Base-by-base conservation (phyloP, 2,888 invertebrate species). In the Netelia virgata region DNA sequence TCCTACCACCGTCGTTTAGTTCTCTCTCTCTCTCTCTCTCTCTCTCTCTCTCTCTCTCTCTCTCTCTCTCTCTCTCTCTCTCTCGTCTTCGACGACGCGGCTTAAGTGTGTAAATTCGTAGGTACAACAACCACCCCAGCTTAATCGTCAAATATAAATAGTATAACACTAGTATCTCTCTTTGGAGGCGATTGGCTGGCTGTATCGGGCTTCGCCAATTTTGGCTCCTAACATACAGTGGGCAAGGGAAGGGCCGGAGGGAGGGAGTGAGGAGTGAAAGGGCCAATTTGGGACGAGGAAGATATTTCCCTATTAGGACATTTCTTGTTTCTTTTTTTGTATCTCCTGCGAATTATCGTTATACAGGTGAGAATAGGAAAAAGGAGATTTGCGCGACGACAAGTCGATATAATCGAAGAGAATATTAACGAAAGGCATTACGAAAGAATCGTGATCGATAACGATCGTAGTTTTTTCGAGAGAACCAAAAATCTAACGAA, bases 121-220 rank as follows among this genome's bases (percentile, higher is more conserved):
- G 18, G 61, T 70, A 18, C 57, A 57, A 75, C 82, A 74, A 75
- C 78, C 76, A 66, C 50, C 68, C 28, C 57, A 73, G 68, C 64
- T 64, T 53, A 55, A 14, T 63, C 77, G 80, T 82, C 82, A 81
- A 47, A 86, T 88, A 88, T 88, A 89, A 89, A 90, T 90, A 89
- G 87, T 88, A 88, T 88, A 88, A 89, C 87, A 89, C 88, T 89
- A 89, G 87, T 86, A 87, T 88, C 87, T 88, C 86, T 90, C 90
- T 90, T 90, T 90, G 90, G 90, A 90, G 90, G 78, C 86, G 86
- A 89, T 88, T 87, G 88, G 88, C 86, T 86, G 77, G 84, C 83
- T 84, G 74, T 74, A 79, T 66, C 63, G 78, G 82, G 83, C 74
- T 84, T 81, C 84, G 86, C 80, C 85, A 87, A 87, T 86, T 84